Percentiles rank a stretch among this genome's conserved stretches.
Evolutionary conservation across 2,113 vertebrate genomes (phyloP).

Genomic region (Pimephales promelas): DNA sequence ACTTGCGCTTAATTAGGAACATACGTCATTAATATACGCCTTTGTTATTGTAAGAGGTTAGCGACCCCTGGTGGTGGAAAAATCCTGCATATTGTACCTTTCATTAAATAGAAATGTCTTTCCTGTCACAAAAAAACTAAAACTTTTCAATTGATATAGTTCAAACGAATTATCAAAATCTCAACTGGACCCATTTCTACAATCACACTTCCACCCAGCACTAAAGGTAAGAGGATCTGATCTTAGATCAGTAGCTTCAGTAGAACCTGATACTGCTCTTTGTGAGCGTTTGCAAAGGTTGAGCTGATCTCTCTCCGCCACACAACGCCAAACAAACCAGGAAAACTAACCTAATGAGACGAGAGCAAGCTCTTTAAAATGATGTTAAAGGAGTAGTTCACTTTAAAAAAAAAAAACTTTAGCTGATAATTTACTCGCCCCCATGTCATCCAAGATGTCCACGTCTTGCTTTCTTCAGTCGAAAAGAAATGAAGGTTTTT

Average conservation of each 20-base stretch:
- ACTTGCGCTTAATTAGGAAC: no score
- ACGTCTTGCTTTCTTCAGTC: no score
- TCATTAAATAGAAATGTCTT: not conserved
- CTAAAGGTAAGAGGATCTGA: slow-evolving; percentile 4
- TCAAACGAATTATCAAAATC: not conserved
- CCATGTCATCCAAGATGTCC: no score
- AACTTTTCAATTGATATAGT: not conserved
- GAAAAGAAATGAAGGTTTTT: no score
- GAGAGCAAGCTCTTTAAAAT: no score
- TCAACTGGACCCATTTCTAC: not conserved
- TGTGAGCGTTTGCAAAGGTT: slow-evolving; percentile 63
- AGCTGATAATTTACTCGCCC: no score
- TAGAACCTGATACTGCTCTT: slow-evolving; percentile 61
- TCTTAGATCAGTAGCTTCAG: slow-evolving; percentile 38
- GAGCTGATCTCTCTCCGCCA: slow-evolving; percentile 57
- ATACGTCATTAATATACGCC: no score
- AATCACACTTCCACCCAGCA: not conserved
- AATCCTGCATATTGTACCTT: no score
- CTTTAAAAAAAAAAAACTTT: no score
- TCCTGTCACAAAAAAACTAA: not conserved
- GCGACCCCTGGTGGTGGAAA: no score
- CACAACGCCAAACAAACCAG: slow-evolving; percentile 52
- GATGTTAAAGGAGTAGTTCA: no score
- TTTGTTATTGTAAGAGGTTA: no score
- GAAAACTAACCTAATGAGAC: slow-evolving; percentile 61